These are phyloP conservation scores for Nannoperca australis DNA, from an alignment of 2,797 vertebrate species.

Conservation along the genomic window DNA sequence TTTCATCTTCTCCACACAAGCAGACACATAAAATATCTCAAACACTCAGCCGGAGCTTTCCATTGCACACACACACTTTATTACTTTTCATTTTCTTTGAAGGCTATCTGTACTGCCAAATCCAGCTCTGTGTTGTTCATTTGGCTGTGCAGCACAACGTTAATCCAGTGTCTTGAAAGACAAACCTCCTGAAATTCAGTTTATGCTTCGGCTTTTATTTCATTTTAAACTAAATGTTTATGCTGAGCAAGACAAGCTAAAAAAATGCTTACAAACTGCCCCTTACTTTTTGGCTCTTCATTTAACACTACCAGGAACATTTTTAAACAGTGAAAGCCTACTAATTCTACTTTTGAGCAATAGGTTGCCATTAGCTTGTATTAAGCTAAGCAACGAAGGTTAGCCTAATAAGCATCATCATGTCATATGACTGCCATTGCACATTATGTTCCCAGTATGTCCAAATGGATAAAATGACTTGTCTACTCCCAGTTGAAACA, in stretches of 20 bases:
- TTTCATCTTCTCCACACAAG: constrained; percentile 50
- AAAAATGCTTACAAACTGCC: constrained; percentile 22
- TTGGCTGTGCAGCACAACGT: constrained; percentile 39
- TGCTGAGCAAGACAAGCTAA: constrained; percentile 18
- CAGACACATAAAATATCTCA: constrained; percentile 49
- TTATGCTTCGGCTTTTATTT: constrained; percentile 49
- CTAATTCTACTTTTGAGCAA: not conserved
- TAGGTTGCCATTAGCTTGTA: not conserved
- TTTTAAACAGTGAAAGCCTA: constrained; percentile 2
- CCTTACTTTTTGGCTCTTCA: not conserved
- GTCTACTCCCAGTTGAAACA: constrained; percentile 24
- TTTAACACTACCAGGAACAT: constrained; percentile 11
- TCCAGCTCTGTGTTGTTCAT: constrained; percentile 62
- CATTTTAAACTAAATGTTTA: constrained; percentile 50
- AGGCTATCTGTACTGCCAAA: constrained; percentile 59
- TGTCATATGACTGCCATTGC: constrained; percentile 7
- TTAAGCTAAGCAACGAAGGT: not conserved
- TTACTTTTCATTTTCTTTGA: constrained; percentile 69
- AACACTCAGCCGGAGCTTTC: constrained; percentile 47
- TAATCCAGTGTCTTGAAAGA: constrained; percentile 57
- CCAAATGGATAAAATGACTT: constrained; percentile 37
- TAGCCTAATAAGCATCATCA: constrained; percentile 14
- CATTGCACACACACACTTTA: constrained; percentile 48
- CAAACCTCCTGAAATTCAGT: constrained; percentile 49
- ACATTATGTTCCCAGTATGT: constrained; percentile 24